Conservation (phyloP, 2,888 invertebrate genomes). For the Crepidodera aurea region DNA sequence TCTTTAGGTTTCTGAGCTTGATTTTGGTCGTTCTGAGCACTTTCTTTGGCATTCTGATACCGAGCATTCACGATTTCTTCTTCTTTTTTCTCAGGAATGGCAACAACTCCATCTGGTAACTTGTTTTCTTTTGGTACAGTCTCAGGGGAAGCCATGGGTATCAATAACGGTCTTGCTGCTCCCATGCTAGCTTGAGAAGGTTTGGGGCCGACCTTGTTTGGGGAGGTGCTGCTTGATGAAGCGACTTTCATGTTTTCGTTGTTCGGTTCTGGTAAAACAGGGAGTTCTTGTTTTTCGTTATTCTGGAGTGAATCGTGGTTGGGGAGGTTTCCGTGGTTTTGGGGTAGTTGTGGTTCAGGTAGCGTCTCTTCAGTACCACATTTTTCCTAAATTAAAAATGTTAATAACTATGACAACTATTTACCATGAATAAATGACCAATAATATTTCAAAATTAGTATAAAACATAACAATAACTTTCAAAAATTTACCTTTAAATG, state of each 20-base stretch:
- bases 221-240: conserved; percentile 43
- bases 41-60: conserved; percentile 57
- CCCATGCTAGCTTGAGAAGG: conserved; percentile 50
- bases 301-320: conserved; percentile 11
- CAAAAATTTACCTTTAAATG: conserved; percentile 47
- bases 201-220: conserved; percentile 44
- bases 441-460: no score
- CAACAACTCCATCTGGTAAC: conserved; percentile 51
- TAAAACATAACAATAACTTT: no score
- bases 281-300: conserved; percentile 33
- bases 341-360: conserved; percentile 34
- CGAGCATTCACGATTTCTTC: conserved; percentile 56
- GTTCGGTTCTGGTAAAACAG: conserved; percentile 44
- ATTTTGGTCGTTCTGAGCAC: conserved; percentile 25
- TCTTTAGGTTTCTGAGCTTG: conserved; percentile 22
- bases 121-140: conserved; percentile 41
- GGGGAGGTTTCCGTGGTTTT: conserved; percentile 10
- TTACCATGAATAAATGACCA: no score
- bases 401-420: no score
- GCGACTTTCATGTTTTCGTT: conserved; percentile 31
- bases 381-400: conserved; percentile 38
- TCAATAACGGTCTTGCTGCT: conserved; percentile 51
- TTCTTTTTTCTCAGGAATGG: conserved; percentile 47
- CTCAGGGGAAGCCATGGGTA: conserved; percentile 54
- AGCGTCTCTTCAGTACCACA: conserved; percentile 40